Percentiles rank a stretch among this genome's conserved stretches.
Evolutionary conservation across 2,888 invertebrate species (phyloP).

Genomic region (Exephanes ischioxanthus): DNA sequence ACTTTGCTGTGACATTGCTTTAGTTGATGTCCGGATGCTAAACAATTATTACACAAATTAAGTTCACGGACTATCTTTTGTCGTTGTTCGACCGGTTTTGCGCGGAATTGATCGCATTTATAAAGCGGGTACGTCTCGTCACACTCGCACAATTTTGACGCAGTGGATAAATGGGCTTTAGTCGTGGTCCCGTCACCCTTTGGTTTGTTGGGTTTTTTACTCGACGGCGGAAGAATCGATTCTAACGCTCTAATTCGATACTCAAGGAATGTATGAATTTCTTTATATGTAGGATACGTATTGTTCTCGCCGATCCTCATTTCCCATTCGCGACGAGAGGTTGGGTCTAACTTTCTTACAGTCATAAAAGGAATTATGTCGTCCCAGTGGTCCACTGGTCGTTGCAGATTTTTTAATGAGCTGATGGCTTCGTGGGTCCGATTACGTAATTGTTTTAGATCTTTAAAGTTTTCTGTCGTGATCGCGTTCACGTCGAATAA

Average conservation of each 20-base stretch:
- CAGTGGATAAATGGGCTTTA: conserved; percentile 14
- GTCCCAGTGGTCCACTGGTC: conserved; percentile 49
- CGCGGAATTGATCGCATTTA: conserved; percentile 1
- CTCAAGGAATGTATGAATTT: conserved; percentile 8
- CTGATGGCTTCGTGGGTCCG: conserved; percentile 12
- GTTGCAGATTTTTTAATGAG: conserved; percentile 24
- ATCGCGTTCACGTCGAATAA: conserved; percentile 23
- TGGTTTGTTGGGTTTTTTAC: not conserved
- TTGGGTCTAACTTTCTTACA: conserved; percentile 39
- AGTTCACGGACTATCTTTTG: conserved; percentile 7
- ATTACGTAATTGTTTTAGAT: conserved; percentile 47
- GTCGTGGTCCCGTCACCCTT: not conserved
- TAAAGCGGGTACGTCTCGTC: conserved; percentile 3
- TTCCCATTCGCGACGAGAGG: conserved; percentile 59
- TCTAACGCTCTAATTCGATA: conserved; percentile 20
- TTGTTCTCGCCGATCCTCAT: conserved; percentile 11
- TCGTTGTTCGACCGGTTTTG: conserved; percentile 21
- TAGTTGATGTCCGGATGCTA: conserved; percentile 25
- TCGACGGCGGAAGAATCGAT: not conserved
- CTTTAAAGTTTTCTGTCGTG: conserved; percentile 16
- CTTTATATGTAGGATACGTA: not conserved
- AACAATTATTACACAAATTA: conserved; percentile 54
- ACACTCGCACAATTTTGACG: conserved; percentile 5
- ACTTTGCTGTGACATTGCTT: conserved; percentile 27
- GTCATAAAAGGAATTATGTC: conserved; percentile 49